Evolutionary conservation across 2,797 vertebrate genomes (phyloP).

Genomic region (Lepidocolaptes lacrymiger): DNA sequence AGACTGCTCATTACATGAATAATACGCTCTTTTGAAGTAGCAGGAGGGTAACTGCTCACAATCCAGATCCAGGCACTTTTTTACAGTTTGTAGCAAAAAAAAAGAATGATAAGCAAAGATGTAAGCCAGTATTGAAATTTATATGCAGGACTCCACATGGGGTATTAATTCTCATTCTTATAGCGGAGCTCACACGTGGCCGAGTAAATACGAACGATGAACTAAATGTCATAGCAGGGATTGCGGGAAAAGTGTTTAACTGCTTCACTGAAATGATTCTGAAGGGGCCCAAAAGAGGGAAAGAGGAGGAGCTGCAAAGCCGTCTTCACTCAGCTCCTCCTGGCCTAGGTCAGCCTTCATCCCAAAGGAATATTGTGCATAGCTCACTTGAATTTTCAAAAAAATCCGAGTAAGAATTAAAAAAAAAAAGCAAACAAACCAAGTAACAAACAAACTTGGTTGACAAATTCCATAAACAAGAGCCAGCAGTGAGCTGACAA

Average conservation of each 20-base stretch:
- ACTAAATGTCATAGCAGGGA: constrained; percentile 26
- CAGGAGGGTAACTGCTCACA: constrained; percentile 43
- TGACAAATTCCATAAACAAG: background rate
- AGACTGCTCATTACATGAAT: constrained; percentile 59
- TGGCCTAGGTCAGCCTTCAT: background rate
- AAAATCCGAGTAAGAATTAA: background rate
- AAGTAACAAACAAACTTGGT: background rate
- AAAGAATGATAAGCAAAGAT: constrained; percentile 10
- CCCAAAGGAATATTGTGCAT: background rate
- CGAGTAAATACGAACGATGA: constrained; percentile 30
- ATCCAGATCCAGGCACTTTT: constrained; percentile 10
- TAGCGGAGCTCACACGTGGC: background rate
- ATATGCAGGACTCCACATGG: background rate
- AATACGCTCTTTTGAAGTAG: constrained; percentile 65
- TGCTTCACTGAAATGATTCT: constrained; percentile 22
- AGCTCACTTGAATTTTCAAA: background rate
- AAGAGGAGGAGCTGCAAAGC: background rate
- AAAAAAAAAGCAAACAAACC: background rate
- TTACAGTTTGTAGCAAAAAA: background rate
- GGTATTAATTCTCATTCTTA: constrained; percentile 30
- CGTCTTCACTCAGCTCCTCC: constrained; percentile 11
- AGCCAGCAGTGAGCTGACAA: background rate
- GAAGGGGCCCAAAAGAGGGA: constrained; percentile 46
- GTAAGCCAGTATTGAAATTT: background rate
- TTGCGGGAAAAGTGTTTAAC: constrained; percentile 11